Evolutionary conservation across 2,113 vertebrate genomes (phyloP).

Genomic region (Oxyura jamaicensis): DNA sequence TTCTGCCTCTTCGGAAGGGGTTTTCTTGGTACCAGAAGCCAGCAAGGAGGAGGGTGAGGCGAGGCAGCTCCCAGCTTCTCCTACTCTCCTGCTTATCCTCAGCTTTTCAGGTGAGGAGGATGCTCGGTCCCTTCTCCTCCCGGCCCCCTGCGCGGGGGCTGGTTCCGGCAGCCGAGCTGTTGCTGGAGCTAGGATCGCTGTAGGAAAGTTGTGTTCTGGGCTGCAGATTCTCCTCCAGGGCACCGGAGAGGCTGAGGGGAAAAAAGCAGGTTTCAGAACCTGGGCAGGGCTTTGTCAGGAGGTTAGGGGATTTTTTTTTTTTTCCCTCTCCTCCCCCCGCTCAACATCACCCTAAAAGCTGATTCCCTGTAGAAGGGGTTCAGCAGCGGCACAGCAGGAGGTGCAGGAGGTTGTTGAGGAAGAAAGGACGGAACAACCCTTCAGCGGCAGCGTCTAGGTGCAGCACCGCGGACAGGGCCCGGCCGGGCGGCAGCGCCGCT

Average conservation of each 20-base stretch:
- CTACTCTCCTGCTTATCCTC: not conserved
- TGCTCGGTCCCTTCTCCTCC: not conserved
- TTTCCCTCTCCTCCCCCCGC: not conserved
- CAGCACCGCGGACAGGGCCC: constrained; percentile 3
- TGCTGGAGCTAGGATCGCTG: not conserved
- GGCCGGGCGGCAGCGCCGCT: no score
- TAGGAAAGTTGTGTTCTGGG: not conserved
- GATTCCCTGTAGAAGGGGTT: not conserved
- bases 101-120: not conserved
- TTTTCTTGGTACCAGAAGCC: not conserved
- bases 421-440: accelerated
- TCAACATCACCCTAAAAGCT: not conserved
- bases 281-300: not conserved
- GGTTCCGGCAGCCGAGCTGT: not conserved
- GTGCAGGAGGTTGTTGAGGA: not conserved
- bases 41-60: not conserved
- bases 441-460: not conserved
- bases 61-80: not conserved
- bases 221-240: not conserved
- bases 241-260: not conserved
- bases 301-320: no score
- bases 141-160: accelerated
- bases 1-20: not conserved
- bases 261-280: not conserved
- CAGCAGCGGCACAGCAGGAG: not conserved